Percentiles rank a stretch among this genome's conserved stretches.
Conservation (phyloP, 2,113 vertebrate genomes). For the Spermophilus dauricus region DNA sequence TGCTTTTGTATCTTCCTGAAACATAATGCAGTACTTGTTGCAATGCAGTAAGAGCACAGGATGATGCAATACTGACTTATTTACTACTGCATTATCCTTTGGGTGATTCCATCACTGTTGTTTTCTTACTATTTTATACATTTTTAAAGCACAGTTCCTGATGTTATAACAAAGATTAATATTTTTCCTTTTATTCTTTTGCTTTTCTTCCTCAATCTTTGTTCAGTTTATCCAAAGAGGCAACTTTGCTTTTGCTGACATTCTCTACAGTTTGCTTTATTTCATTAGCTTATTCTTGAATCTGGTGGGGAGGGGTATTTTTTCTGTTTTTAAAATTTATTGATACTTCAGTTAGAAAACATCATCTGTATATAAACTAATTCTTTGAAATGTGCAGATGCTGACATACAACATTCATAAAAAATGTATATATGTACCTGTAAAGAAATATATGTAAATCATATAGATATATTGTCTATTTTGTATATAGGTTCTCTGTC, state of each 20-base stretch:
- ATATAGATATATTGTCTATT: background rate
- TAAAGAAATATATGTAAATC: background rate
- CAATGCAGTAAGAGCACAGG: background rate
- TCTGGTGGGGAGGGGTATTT: background rate
- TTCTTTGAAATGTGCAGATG: constrained; percentile 9
- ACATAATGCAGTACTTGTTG: background rate
- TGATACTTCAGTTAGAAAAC: constrained; percentile 43
- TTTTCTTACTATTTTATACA: constrained; percentile 9
- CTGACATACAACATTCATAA: background rate
- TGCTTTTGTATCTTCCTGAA: background rate
- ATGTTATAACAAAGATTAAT: background rate
- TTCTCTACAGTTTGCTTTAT: background rate
- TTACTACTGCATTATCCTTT: background rate
- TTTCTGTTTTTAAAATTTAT: constrained; percentile 12
- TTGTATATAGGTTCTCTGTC: background rate
- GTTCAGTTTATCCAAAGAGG: background rate
- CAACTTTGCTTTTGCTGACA: constrained; percentile 18
- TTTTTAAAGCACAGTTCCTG: background rate
- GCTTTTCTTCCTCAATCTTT: background rate
- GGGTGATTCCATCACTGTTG: background rate
- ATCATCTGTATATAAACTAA: background rate
- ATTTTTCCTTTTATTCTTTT: background rate
- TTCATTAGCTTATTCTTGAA: background rate
- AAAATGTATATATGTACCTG: background rate
- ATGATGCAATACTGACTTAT: background rate